These are phyloP conservation scores for Neosilurus hyrtlii DNA, from an alignment of 2,797 vertebrate genomes.

Conservation along the genomic window DNA sequence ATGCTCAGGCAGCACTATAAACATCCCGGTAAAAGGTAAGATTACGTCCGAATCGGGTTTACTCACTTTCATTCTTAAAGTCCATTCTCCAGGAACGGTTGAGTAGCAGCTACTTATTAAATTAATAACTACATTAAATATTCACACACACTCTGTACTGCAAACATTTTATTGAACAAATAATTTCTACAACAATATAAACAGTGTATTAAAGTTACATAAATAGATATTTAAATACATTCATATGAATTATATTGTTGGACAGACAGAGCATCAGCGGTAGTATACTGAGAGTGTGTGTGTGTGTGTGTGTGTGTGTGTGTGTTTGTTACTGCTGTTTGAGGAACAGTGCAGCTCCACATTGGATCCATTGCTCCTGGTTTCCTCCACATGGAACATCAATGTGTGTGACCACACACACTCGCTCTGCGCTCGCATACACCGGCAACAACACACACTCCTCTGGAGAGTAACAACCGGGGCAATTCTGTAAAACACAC, in stretches of 20 bases:
- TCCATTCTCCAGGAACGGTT: too few species aligned
- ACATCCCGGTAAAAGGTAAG: too few species aligned
- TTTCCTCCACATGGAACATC: constrained; percentile 83
- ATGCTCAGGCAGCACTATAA: too few species aligned
- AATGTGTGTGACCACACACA: constrained; percentile 85
- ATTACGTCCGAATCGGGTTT: too few species aligned
- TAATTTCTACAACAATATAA: constrained; percentile 13
- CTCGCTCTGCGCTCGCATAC: constrained; percentile 84
- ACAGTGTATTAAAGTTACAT: not conserved
- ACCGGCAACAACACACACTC: constrained; percentile 89
- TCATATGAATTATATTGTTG: not conserved
- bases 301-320: constrained; percentile 23
- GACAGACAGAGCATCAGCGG: not conserved
- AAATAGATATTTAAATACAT: not conserved
- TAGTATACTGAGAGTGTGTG: not conserved
- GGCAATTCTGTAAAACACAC: constrained; percentile 63
- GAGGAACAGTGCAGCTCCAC: constrained; percentile 90
- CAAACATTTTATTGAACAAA: not conserved
- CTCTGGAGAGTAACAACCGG: constrained; percentile 74
- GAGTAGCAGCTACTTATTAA: too few species aligned
- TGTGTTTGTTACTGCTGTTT: constrained; percentile 77
- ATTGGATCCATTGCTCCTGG: constrained; percentile 90
- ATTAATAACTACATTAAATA: too few species aligned
- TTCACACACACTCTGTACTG: not conserved
- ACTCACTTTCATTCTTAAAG: too few species aligned